Conservation (phyloP, 2,113 vertebrate genomes). For the Gallinago paraguaiae region DNA sequence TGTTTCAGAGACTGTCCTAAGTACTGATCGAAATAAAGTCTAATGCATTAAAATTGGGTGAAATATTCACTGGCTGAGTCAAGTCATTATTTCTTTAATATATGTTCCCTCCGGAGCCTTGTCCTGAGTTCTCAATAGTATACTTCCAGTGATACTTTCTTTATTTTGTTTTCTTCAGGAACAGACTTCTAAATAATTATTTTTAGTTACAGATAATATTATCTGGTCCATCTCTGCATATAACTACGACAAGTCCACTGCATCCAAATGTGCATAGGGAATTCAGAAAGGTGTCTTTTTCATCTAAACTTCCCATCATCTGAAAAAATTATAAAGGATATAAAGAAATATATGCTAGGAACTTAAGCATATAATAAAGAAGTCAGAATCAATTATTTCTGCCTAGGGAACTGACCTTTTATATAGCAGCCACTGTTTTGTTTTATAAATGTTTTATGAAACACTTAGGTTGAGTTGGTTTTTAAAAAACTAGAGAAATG, state of each 20-base stretch:
- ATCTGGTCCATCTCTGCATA: not conserved
- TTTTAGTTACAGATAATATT: not conserved
- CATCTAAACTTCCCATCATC: not conserved
- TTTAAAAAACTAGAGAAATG: not conserved
- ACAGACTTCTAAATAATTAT: not conserved
- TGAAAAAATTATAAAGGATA: not conserved
- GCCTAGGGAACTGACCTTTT: not conserved
- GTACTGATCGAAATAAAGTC: not conserved
- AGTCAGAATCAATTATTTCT: slow-evolving; percentile 9
- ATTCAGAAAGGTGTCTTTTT: not conserved
- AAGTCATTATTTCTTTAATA: not conserved
- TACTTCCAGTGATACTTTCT: not conserved
- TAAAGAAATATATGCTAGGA: not conserved
- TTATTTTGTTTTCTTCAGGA: not conserved
- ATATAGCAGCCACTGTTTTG: not conserved
- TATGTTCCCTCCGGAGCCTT: not conserved
- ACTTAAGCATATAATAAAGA: not conserved
- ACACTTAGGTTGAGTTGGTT: not conserved
- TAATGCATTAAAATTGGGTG: not conserved
- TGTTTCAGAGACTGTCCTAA: not conserved
- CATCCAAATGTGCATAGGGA: not conserved
- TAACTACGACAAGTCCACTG: not conserved
- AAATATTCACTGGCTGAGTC: not conserved
- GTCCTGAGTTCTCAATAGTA: not conserved
- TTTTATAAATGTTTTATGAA: slow-evolving; percentile 18